Evolutionary conservation across 2,888 invertebrate genomes (phyloP), one percentile per base, ranked within the genome.

Genomic region (Aphidius colemani): DNA sequence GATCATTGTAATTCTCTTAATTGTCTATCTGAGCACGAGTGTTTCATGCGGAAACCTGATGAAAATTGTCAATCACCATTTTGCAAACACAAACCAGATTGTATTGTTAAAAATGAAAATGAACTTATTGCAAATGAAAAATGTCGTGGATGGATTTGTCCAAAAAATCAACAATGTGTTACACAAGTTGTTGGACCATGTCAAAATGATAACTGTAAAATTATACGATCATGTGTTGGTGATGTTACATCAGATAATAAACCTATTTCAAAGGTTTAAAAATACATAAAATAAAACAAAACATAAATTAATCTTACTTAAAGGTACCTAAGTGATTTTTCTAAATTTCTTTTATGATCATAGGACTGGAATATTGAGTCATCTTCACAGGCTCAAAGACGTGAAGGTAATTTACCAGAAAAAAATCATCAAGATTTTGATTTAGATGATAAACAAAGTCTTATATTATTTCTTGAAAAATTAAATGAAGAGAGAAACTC

Each of bases 61-160:
- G 56, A 63, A 0, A 64, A 69, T 45, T 79, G 79, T 56, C n/a
- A n/a, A 1, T 30, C 51, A 7, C 48, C 69, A 7, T 53, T 63
- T 9, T 78, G 79, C 48, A 70, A 66, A 11, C 74, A 77, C 46
- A 68, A 67, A 1, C 72, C 78, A 7, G 78, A 78, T 58, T 79
- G 79, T 50, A 61, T 67, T 4, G 53, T 66, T 2, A 70, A 61
- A 9, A 63, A 41, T 48, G 77, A 69, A 8, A 63, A 67, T 7
- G 71, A 72, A 30, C 45, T 68, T 11, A 48, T 59, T 46, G 50
- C 49, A 6, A 66, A 65, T 59, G 71, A 72, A 11, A 62, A 72
- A 41, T 79, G 79, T 63, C 71, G 67, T 7, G 79, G 79, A 40
- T 79, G 79, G 79, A 67, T 79, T 13, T 79, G 79, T 41, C 79